Evolutionary conservation across 2,113 vertebrate species (phyloP), one percentile per base, ranked within the genome.

Genomic region (Athene cunicularia): DNA sequence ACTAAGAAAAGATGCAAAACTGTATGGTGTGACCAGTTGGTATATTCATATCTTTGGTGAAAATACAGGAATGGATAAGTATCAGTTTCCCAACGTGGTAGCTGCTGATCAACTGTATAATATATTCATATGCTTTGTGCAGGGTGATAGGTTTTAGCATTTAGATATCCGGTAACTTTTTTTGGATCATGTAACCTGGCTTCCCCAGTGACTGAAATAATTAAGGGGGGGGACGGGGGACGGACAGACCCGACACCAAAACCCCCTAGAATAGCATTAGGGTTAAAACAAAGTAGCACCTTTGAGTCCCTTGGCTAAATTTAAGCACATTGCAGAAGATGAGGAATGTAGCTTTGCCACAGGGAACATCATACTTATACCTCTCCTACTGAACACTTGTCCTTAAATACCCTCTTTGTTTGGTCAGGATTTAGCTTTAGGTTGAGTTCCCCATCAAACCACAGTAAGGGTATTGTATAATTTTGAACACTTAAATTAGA

Each of bases 401-500:
- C 96, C 95, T 73, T 73, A 91, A 58, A 33, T 97, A 71, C 62
- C 84, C 95, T 80, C 56, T 80, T 83, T 76, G 49, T 92, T 94
- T 91, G 91, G 91, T 89, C 89, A 90, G 89, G 53, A 67, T 87
- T 88, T 81, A 90, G 84, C 93, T 96, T 93, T 95, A 97, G 74
- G 83, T 96, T 95, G 94, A 89, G 71, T 33, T 96, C 53, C 62
- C 86, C 77, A 76, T 91, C 80, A 82, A 93, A 95, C 95, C 94
- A 93, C 95, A 94, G 80, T 90, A 72, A 59, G 91, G 14, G 62
- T 96, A 94, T 97, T 97, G 95, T 97, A 37, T 97, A 97, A 95
- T 97, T 97, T 95, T 93, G 62, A 86, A 82, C 74, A 88, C 95
- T 90, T 93, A 94, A 97, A 95, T 97, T 97, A 95, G 89, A 91